Evolutionary conservation across 35 echinoderm and acorn worm genomes (phyloP).

Genomic region (Acanthaster planci): DNA sequence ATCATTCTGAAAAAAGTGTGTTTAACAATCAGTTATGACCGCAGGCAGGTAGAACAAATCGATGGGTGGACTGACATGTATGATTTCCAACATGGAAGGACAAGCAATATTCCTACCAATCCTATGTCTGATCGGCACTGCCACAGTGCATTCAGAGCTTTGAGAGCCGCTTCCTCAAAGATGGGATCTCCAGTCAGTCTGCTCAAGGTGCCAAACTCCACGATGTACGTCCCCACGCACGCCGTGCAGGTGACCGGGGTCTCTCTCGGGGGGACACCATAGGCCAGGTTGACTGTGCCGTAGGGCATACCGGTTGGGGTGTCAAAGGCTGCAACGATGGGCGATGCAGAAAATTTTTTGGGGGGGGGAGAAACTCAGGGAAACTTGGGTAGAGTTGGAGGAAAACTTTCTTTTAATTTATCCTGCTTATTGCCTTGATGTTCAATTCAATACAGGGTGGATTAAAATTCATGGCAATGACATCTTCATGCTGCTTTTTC

Average conservation of each 20-base stretch:
- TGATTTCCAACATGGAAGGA: neutral
- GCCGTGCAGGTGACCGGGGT: slow-evolving; percentile 88
- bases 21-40: too few species aligned
- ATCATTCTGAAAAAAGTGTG: too few species aligned
- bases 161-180: slow-evolving; percentile 85
- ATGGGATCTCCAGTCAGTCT: slow-evolving; percentile 85
- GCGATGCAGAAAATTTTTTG: too few species aligned
- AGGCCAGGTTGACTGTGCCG: slow-evolving; percentile 83
- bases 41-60: too few species aligned
- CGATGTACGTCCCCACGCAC: slow-evolving; percentile 82
- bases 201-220: slow-evolving; percentile 94
- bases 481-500: too few species aligned
- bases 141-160: slow-evolving; percentile 80
- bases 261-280: slow-evolving; percentile 88
- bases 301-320: slow-evolving; percentile 91
- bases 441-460: too few species aligned
- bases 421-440: too few species aligned
- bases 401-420: too few species aligned
- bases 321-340: slow-evolving; percentile 67
- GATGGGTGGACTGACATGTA: too few species aligned
- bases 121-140: slow-evolving; percentile 73
- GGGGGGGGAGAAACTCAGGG: neutral
- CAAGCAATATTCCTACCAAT: slow-evolving; percentile 60
- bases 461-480: too few species aligned
- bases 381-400: too few species aligned